Evolutionary conservation across 2,113 vertebrate species (phyloP).

Genomic region (Andinoacara biseriatus): DNA sequence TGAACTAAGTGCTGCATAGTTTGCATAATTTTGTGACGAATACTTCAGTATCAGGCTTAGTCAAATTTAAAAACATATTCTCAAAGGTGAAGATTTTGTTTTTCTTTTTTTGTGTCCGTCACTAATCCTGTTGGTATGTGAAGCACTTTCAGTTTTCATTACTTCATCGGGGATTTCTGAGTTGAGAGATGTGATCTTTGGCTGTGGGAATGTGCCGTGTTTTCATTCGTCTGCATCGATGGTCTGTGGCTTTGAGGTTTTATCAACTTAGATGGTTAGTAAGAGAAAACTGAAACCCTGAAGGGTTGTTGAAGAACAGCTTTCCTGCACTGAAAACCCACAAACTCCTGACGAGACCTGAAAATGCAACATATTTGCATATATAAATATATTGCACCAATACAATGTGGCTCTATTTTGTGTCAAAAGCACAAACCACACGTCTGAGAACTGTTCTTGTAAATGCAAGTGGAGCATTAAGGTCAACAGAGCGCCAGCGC

Average conservation of each 20-base stretch:
- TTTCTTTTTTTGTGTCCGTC: neutral
- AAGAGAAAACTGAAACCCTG: neutral
- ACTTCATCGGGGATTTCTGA: neutral
- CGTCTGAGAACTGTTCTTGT: neutral
- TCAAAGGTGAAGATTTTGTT: neutral
- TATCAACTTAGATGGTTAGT: neutral
- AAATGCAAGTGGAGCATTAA: neutral
- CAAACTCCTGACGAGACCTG: neutral
- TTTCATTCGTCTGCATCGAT: neutral
- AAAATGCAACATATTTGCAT: neutral
- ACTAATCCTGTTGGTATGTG: neutral
- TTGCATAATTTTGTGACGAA: neutral
- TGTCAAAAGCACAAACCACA: neutral
- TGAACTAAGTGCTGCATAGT: neutral
- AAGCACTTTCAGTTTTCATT: neutral
- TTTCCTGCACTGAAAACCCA: neutral
- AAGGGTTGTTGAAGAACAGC: neutral
- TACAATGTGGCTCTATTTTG: neutral
- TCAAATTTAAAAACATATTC: neutral
- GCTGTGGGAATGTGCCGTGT: conserved; percentile 25
- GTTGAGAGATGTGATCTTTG: neutral
- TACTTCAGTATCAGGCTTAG: neutral
- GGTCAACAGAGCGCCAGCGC: neutral
- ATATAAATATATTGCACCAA: no score
- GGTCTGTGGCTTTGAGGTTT: neutral